Conservation (phyloP, 2,797 vertebrate species). For the Lemur catta region DNA sequence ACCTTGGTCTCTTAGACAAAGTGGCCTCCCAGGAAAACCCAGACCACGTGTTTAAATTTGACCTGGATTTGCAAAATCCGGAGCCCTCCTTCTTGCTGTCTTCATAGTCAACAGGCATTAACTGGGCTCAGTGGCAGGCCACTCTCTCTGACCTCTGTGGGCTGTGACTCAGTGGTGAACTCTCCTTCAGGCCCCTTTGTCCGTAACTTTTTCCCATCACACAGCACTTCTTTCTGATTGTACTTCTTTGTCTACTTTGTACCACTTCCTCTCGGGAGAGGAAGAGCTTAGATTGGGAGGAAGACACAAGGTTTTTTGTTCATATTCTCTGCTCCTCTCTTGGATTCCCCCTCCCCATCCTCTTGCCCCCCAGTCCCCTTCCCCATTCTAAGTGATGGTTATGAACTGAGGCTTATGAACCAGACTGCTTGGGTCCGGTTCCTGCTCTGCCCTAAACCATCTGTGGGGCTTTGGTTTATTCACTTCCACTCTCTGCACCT, state of each 20-base stretch:
- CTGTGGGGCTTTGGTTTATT: background rate
- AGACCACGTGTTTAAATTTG: background rate
- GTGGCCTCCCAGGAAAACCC: background rate
- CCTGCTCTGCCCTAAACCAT: background rate
- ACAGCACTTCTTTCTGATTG: background rate
- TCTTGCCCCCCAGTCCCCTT: rapidly evolving
- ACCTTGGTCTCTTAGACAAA: background rate
- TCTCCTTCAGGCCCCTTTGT: background rate
- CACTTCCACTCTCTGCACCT: background rate
- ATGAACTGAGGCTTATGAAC: background rate
- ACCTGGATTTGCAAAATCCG: background rate
- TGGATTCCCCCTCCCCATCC: rapidly evolving
- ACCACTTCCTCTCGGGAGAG: background rate
- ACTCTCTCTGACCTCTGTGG: background rate
- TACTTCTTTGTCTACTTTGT: background rate
- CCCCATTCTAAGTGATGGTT: background rate
- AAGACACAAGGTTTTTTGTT: background rate
- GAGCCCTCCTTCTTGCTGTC: background rate
- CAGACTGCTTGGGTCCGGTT: background rate
- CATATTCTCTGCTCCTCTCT: background rate
- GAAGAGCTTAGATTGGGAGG: background rate
- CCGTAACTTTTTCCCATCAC: background rate
- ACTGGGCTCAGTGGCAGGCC: background rate
- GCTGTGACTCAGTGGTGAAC: background rate
- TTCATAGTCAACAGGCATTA: background rate